These are phyloP conservation scores for Urocynchramus pylzowi DNA, from an alignment of 2,113 vertebrate species.

Conservation along the genomic window DNA sequence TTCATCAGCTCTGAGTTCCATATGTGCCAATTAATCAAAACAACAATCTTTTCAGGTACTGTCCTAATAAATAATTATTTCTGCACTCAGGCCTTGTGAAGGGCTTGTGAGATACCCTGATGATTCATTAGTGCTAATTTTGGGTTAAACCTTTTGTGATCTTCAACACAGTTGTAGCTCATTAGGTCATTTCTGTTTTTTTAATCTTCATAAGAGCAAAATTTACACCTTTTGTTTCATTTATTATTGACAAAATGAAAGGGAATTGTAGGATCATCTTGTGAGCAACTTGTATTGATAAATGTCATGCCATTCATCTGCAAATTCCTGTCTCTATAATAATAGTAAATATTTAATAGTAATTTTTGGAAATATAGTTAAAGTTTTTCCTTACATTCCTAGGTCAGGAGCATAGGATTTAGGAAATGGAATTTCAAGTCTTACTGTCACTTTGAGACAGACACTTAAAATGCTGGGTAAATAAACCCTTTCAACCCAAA, in stretches of 20 bases:
- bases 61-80: conserved; percentile 62
- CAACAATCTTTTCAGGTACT: conserved; percentile 24
- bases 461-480: neutral
- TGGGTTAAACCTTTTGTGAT: conserved; percentile 11
- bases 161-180: neutral
- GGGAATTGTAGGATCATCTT: neutral
- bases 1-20: conserved; percentile 36
- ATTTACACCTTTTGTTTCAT: neutral
- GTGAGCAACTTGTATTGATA: neutral
- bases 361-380: neutral
- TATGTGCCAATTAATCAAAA: conserved; percentile 57
- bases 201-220: neutral
- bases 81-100: neutral
- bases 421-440: neutral
- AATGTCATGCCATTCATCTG: neutral
- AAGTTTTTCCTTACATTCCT: neutral
- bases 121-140: conserved; percentile 13
- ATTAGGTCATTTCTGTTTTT: neutral
- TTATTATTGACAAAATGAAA: neutral
- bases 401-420: neutral
- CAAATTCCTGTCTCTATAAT: neutral
- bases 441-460: neutral
- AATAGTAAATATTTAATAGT: neutral
- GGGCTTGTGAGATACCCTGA: conserved; percentile 5
- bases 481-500: neutral